A percentile compares a stretch with the other conserved stretches of the same genome.
phyloP scores from a whole-genome alignment of 2,888 invertebrate genomes.

The Drosophila longiperda region DNA sequence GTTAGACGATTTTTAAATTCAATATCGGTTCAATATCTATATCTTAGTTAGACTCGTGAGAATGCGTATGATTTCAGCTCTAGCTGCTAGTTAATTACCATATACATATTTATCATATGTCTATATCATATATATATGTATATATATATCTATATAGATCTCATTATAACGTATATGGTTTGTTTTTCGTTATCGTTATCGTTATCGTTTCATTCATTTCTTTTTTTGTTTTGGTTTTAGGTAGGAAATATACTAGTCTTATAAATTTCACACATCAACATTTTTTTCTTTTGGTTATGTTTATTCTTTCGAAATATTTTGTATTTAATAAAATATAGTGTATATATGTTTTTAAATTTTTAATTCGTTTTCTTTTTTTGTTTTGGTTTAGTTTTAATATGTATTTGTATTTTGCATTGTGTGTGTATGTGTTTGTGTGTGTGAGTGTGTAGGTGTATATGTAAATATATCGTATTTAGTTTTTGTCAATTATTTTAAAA shows the following conservation, averaged over 20 bases:
- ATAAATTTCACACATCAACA: constrained; percentile 84
- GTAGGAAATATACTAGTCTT: constrained; percentile 84
- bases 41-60: constrained; percentile 45
- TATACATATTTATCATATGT: constrained; percentile 41
- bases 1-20: constrained; percentile 64
- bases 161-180: constrained; percentile 57
- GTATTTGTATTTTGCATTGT: constrained; percentile 47
- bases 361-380: constrained; percentile 13
- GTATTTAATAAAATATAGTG: constrained; percentile 69
- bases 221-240: constrained; percentile 59
- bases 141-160: constrained; percentile 36
- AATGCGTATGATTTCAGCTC: constrained; percentile 58
- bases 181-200: constrained; percentile 1
- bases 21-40: constrained; percentile 43
- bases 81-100: constrained; percentile 60
- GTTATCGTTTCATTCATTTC: not conserved
- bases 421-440: constrained; percentile 31
- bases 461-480: constrained; percentile 54
- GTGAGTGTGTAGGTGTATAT: constrained; percentile 36
- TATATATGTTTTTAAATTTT: constrained; percentile 27
- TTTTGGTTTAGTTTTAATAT: constrained; percentile 42
- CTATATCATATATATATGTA: constrained; percentile 32
- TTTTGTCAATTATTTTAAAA: constrained; percentile 48
- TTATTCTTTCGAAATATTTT: constrained; percentile 61
- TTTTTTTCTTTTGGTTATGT: constrained; percentile 62